phyloP scores from a whole-genome alignment of 2,113 vertebrate species.

The Megaceryle maxima region DNA sequence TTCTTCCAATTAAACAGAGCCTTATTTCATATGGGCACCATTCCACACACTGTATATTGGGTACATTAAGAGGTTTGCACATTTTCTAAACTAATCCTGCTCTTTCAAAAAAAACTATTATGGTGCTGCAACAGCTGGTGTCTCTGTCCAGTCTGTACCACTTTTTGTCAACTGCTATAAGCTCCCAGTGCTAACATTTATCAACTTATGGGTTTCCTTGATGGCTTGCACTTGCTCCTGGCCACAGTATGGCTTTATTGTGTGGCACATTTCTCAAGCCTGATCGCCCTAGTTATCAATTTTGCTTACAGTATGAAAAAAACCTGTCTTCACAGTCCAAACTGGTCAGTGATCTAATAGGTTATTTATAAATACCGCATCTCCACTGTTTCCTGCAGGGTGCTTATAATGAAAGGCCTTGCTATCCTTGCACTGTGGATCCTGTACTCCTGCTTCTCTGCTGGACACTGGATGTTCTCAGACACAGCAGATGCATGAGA shows the following conservation, averaged over 20 bases:
- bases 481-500: not conserved
- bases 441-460: not conserved
- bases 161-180: not conserved
- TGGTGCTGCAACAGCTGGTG: not conserved
- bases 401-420: not conserved
- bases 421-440: not conserved
- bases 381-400: not conserved
- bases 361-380: not conserved
- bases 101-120: not conserved
- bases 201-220: not conserved
- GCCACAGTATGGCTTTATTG: not conserved
- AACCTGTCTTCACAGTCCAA: not conserved
- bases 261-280: not conserved
- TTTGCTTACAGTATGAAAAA: not conserved
- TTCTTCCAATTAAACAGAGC: conserved; percentile 10
- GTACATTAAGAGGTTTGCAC: not conserved
- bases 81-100: not conserved
- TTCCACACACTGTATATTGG: not conserved
- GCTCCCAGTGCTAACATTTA: not conserved
- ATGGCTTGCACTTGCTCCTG: not conserved
- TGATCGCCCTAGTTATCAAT: not conserved
- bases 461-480: not conserved
- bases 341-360: not conserved
- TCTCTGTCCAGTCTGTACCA: not conserved
- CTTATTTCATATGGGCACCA: not conserved